Conservation (phyloP, 2,888 invertebrate genomes). For the Dione vanillae region DNA sequence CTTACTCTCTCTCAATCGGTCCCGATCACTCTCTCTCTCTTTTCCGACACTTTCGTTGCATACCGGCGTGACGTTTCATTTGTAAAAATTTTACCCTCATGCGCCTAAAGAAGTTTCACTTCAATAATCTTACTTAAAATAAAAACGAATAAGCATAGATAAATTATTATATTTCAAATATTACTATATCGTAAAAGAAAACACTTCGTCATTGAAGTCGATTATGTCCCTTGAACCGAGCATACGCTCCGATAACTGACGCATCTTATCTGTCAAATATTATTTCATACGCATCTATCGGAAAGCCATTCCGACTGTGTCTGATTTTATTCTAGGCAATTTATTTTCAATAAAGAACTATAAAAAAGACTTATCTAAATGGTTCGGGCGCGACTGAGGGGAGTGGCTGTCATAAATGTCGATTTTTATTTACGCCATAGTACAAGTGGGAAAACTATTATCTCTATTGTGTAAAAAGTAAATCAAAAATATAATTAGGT, state of each 20-base stretch:
- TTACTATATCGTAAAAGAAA: conserved; percentile 23
- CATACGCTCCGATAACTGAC: conserved; percentile 72
- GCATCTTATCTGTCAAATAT: conserved; percentile 76
- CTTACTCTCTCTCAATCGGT: too few relatives aligned
- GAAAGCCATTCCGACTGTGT: conserved; percentile 81
- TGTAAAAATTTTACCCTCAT: too few relatives aligned
- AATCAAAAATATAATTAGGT: conserved; percentile 18
- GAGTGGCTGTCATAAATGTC: conserved; percentile 77
- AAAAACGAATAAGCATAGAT: background rate
- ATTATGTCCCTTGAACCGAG: conserved; percentile 52
- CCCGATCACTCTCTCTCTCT: too few relatives aligned
- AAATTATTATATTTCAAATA: background rate
- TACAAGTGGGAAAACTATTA: conserved; percentile 58
- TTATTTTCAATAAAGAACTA: conserved; percentile 85
- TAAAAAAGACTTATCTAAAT: conserved; percentile 85
- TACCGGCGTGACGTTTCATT: too few relatives aligned
- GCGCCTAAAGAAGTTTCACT: too few relatives aligned
- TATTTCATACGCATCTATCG: conserved; percentile 84
- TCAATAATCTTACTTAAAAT: too few relatives aligned
- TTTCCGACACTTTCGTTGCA: too few relatives aligned
- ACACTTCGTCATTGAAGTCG: conserved; percentile 48
- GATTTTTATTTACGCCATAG: conserved; percentile 77
- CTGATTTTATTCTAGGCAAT: conserved; percentile 84
- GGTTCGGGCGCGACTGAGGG: conserved; percentile 74
- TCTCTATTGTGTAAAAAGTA: conserved; percentile 25